These are phyloP conservation scores for Pygocentrus nattereri DNA, from an alignment of 2,797 vertebrate genomes.

Conservation along the genomic window DNA sequence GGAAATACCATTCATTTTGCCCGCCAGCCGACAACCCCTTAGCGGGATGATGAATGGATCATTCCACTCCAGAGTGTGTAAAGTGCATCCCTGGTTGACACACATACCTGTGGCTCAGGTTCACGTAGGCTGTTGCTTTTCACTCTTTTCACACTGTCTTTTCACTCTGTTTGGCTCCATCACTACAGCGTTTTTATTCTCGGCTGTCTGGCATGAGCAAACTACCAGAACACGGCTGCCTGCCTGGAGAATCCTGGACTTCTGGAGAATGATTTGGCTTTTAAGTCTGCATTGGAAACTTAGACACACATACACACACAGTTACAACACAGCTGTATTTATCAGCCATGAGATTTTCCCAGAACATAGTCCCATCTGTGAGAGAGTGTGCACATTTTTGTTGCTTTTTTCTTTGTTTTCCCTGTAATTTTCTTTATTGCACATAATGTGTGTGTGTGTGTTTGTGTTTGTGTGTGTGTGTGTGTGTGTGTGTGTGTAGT, in stretches of 20 bases:
- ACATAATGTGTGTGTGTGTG: constrained; percentile 35
- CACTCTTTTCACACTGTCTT: not conserved
- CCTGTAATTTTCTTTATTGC: constrained; percentile 35
- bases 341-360: constrained; percentile 59
- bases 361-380: constrained; percentile 47
- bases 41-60: constrained; percentile 41
- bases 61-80: constrained; percentile 40
- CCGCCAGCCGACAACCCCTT: constrained; percentile 28
- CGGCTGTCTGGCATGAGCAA: constrained; percentile 14
- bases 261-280: constrained; percentile 31
- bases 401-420: constrained; percentile 23
- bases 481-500: constrained; percentile 18
- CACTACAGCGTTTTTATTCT: constrained; percentile 17
- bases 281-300: constrained; percentile 32
- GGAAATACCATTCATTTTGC: constrained; percentile 48
- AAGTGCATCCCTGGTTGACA: constrained; percentile 11
- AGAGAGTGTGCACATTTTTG: constrained; percentile 45
- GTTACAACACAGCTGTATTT: constrained; percentile 60
- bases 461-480: constrained; percentile 29
- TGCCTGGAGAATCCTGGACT: constrained; percentile 33
- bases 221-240: constrained; percentile 33
- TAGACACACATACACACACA: constrained; percentile 26
- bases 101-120: constrained; percentile 22
- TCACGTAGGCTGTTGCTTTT: not conserved
- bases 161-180: constrained; percentile 20